Percentiles rank a stretch among this genome's conserved stretches.
These are phyloP conservation scores for Lymantria dispar DNA, from an alignment of 2,888 invertebrate species.

Conservation along the genomic window DNA sequence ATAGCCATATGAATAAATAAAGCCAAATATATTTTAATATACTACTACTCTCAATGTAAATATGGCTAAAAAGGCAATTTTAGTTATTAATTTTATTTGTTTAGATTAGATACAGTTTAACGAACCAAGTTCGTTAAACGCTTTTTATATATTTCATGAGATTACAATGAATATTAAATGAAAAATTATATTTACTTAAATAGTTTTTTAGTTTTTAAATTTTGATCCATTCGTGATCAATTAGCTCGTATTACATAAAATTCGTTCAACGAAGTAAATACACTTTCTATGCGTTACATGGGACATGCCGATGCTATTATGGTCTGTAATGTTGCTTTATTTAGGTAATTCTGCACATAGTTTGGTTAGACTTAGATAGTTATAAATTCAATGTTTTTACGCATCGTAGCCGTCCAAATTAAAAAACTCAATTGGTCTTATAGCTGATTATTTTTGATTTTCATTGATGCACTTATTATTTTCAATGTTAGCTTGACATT, in stretches of 20 bases:
- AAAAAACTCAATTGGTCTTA: slow-evolving; percentile 1
- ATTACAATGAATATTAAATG: slow-evolving; percentile 9
- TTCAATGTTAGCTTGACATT: background rate
- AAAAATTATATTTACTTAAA: slow-evolving; percentile 14
- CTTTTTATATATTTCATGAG: slow-evolving; percentile 8
- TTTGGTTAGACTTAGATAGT: slow-evolving; percentile 15
- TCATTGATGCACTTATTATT: background rate
- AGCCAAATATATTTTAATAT: slow-evolving; percentile 31
- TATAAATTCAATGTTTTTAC: slow-evolving; percentile 42
- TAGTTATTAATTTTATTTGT: slow-evolving; percentile 5
- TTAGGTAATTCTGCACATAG: slow-evolving; percentile 19
- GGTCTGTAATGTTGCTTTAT: slow-evolving; percentile 1
- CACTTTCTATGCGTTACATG: background rate
- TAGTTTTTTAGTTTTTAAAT: background rate
- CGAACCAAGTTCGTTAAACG: slow-evolving; percentile 21
- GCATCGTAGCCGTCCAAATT: slow-evolving; percentile 54
- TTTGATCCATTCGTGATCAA: background rate
- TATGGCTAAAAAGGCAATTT: background rate
- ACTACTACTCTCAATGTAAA: slow-evolving; percentile 2
- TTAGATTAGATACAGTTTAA: slow-evolving; percentile 7
- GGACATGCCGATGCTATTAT: slow-evolving; percentile 1
- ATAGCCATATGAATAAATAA: slow-evolving; percentile 11
- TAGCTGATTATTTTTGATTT: background rate
- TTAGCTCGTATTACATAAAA: background rate
- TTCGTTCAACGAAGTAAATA: background rate